Percentiles rank a stretch among this genome's conserved stretches.
Evolutionary conservation across 2,888 invertebrate genomes (phyloP).

Genomic region (Tuta absoluta): DNA sequence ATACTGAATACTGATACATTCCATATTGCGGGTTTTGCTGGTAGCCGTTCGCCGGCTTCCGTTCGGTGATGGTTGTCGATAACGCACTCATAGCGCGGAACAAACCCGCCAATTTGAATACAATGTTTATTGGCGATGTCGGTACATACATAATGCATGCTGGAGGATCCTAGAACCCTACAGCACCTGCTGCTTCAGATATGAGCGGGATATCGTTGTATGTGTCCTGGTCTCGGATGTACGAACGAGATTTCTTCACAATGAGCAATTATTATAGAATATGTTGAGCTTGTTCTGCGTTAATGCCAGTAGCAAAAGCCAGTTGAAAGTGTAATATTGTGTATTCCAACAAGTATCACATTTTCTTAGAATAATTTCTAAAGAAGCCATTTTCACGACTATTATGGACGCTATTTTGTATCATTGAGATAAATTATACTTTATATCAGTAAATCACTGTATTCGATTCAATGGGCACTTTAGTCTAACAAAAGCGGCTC

Average conservation of each 20-base stretch:
- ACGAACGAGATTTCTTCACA: conserved; percentile 31
- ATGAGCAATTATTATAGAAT: conserved; percentile 24
- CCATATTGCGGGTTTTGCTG: background rate
- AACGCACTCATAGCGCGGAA: conserved; percentile 17
- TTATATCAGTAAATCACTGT: conserved; percentile 4
- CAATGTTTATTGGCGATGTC: conserved; percentile 44
- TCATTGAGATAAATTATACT: background rate
- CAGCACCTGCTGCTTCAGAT: conserved; percentile 33
- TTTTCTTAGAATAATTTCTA: background rate
- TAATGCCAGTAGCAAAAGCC: background rate
- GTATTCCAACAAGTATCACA: background rate
- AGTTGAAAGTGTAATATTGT: background rate
- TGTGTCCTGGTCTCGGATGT: conserved; percentile 27
- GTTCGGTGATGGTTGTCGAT: conserved; percentile 10
- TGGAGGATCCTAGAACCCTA: conserved; percentile 21
- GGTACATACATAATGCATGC: conserved; percentile 40
- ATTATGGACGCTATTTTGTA: background rate
- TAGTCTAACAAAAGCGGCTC: background rate
- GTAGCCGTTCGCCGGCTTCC: background rate
- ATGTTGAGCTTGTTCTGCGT: background rate
- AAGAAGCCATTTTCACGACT: background rate
- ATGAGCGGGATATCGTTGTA: conserved; percentile 31
- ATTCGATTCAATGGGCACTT: background rate
- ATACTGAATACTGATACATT: conserved; percentile 2
- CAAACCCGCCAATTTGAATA: conserved; percentile 40